Evolutionary conservation across 2,797 vertebrate species (phyloP), one percentile per base, ranked within the genome.

Genomic region (Cirrhinus mrigala): DNA sequence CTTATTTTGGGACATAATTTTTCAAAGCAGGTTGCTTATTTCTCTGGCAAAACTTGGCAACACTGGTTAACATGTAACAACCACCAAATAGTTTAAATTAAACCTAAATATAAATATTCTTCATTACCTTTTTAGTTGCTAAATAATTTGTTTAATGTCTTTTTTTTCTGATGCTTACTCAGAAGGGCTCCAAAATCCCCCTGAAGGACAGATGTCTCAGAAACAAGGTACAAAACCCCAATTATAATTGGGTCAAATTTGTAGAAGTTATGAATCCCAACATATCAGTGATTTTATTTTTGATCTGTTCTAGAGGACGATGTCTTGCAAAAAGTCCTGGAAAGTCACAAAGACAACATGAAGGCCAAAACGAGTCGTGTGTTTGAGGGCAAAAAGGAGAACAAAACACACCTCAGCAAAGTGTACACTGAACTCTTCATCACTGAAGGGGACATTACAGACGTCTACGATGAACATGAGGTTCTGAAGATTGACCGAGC

Each of bases 381-480:
- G 9, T 78, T 62, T 78, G 56, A 62, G 22, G 76, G 56, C 14
- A 78, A 78, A 62, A 78, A 46, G 18, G 56, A 78, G 0, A 78
- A 80, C 24, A 64, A 80, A 80, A 56, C 44, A 9, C 48, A 71
- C 22, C 15, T 85, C 58, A 66, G 37, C 44, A 73, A 62, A 48
- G 37, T 88, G 8, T 88, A 79, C 75, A 88, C 87, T 4, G 60
- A 88, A 52, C 83, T n/a, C n/a, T n/a, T n/a, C 27, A 83, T 88
- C 75, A 88, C 80, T 6, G 80, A 85, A 79, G 83, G 83, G 33
- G 83, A 88, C 46, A 56, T 79, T 15, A 75, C 60, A 46, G 60
- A 82, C 0, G 79, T 85, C 10, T 81, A 82, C 37, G 50, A 81
- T 10, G 85, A 87, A n/a, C 85, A 87, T 29, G 85, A 87, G 20